Evolutionary conservation across 2,797 vertebrate genomes (phyloP).

Genomic region (Tenualosa ilisha): DNA sequence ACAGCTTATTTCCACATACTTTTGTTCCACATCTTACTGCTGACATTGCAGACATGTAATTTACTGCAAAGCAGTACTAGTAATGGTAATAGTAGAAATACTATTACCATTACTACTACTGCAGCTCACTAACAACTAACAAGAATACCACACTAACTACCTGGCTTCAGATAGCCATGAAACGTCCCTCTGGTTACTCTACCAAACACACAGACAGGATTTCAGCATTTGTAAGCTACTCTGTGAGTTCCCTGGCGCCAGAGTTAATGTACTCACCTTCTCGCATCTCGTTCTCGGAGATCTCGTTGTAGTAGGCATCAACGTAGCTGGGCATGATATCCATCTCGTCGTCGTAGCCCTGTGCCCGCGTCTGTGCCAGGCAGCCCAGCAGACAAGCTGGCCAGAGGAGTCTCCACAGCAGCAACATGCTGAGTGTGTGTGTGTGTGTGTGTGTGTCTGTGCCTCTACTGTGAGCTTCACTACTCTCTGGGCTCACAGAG

Average conservation of each 20-base stretch:
- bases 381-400: slow-evolving; percentile 62
- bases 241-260: neutral
- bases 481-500: neutral
- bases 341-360: slow-evolving; percentile 75
- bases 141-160: neutral
- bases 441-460: slow-evolving; percentile 43
- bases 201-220: neutral
- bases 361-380: slow-evolving; percentile 56
- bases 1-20: neutral
- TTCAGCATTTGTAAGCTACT: neutral
- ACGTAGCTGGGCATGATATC: slow-evolving; percentile 59
- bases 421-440: slow-evolving; percentile 63
- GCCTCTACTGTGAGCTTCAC: slow-evolving; percentile 40
- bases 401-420: slow-evolving; percentile 59
- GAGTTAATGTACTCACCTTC: slow-evolving; percentile 65
- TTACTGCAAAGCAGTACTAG: too few species aligned
- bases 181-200: neutral
- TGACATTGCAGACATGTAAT: too few species aligned
- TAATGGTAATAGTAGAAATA: too few species aligned
- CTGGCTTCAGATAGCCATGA: neutral
- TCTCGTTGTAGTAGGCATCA: slow-evolving; percentile 69
- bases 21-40: too few species aligned
- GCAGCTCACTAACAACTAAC: neutral
- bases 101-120: too few species aligned
- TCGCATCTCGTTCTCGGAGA: slow-evolving; percentile 55